A percentile compares a stretch with the other conserved stretches of the same genome.
These are phyloP conservation scores for Drosophila sp. DNA, from an alignment of 1,140 invertebrate species.

Conservation along the genomic window DNA sequence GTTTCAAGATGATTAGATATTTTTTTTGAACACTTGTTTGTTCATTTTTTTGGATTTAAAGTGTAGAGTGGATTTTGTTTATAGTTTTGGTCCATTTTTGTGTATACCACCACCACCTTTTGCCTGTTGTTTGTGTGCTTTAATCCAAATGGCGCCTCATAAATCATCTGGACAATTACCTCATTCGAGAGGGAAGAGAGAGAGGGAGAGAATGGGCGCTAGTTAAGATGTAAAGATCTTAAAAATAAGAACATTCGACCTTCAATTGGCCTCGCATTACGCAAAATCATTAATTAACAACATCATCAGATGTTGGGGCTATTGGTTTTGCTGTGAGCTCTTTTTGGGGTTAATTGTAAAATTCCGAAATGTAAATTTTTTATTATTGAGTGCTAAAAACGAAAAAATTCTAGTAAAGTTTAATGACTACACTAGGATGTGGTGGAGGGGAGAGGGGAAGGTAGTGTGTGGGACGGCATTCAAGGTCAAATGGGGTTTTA, in stretches of 20 bases:
- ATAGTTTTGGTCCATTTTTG: neutral
- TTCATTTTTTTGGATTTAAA: too few species aligned
- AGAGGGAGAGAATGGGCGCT: neutral
- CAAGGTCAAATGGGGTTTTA: slow-evolving; percentile 64
- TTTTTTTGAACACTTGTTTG: too few species aligned
- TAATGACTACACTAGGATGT: neutral
- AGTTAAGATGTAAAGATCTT: slow-evolving; percentile 18
- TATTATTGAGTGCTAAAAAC: slow-evolving; percentile 38
- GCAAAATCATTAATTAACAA: slow-evolving; percentile 51
- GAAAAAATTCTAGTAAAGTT: slow-evolving; percentile 11
- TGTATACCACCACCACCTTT: neutral
- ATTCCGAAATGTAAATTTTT: slow-evolving; percentile 40
- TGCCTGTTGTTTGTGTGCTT: slow-evolving; percentile 3
- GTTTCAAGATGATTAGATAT: too few species aligned
- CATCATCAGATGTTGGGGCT: slow-evolving; percentile 31
- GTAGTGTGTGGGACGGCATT: slow-evolving; percentile 18
- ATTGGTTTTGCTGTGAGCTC: slow-evolving; percentile 24
- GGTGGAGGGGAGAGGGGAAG: too few species aligned
- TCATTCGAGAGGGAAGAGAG: neutral
- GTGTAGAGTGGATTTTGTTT: too few species aligned
- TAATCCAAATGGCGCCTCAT: slow-evolving; percentile 28
- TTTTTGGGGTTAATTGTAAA: slow-evolving; percentile 46
- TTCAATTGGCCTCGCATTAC: slow-evolving; percentile 52
- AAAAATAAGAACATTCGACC: slow-evolving; percentile 37
- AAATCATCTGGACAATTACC: slow-evolving; percentile 56